These are phyloP conservation scores for Globia sparganii DNA, from an alignment of 2,888 invertebrate species.

Conservation along the genomic window DNA sequence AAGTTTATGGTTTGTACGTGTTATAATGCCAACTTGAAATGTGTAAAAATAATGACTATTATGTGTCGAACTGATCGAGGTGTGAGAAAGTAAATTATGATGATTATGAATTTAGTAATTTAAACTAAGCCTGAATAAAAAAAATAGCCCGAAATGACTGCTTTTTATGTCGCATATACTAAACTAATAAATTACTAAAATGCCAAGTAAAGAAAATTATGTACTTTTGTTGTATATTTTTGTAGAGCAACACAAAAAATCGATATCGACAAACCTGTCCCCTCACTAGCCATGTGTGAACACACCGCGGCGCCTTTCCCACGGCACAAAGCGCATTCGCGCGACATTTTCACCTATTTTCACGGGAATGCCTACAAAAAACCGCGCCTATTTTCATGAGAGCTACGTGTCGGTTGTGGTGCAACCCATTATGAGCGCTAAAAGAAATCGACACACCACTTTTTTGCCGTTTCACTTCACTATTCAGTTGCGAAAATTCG, in stretches of 20 bases:
- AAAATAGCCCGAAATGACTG: neutral
- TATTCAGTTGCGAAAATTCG: constrained; percentile 62
- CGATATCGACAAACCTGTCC: constrained; percentile 56
- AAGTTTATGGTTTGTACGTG: constrained; percentile 35
- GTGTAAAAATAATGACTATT: constrained; percentile 8
- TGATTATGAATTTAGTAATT: neutral
- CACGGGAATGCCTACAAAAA: constrained; percentile 81
- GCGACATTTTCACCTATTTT: constrained; percentile 87
- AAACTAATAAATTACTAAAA: neutral
- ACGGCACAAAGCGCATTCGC: constrained; percentile 78
- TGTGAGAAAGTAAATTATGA: neutral
- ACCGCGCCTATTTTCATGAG: constrained; percentile 79
- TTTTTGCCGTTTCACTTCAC: constrained; percentile 73
- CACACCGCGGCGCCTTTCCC: constrained; percentile 77
- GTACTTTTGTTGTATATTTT: neutral
- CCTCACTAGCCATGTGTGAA: constrained; percentile 77
- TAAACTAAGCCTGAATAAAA: neutral
- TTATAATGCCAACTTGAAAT: constrained; percentile 10
- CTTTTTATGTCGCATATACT: neutral
- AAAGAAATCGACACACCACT: constrained; percentile 76
- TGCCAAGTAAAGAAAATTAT: neutral
- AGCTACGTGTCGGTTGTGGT: constrained; percentile 74
- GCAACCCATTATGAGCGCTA: constrained; percentile 72
- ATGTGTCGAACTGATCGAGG: neutral
- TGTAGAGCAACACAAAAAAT: constrained; percentile 36